Base-by-base conservation (phyloP, 1,140 invertebrate genomes). In the Parapsyche elsis region DNA sequence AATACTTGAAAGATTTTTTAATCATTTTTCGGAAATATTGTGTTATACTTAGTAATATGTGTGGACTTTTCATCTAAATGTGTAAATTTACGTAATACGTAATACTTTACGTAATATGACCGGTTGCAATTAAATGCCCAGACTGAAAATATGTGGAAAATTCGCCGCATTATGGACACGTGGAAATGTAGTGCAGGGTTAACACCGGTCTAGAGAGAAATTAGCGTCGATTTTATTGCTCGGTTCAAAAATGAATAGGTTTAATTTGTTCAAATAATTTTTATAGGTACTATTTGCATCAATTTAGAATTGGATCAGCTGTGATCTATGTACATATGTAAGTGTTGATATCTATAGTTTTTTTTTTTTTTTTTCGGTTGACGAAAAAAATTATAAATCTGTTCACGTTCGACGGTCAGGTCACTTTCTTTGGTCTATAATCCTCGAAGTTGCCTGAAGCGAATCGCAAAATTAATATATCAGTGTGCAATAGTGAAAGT, bases 371-470 rank as follows among this genome's bases (percentile, higher is more conserved):
- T 38, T 38, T 38, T 38, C 7, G 30, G 30, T 38, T 7, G 7
- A 4, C 30, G 30, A 16, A 16, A 57, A 16, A 4, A 57, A 57
- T 57, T 16, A 10, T n/a, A 1, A 57, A n/a, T 5, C 30, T 38
- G 30, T 38, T 4, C 70, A 71, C 70, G 70, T 45, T 16, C 26
- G 70, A 38, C 38, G n/a, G 24, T 26, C 46, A 38, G 24, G 9
- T 75, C 71, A 75, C 71, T 75, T 75, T 75, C 71, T 75, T 75
- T 75, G 71, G 46, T 75, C 49, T 53, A 53, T 53, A 53, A 53
- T 53, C 16, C 2, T 53, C 49, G 49, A 53, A 1, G 49, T 53
- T 16, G 49, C 2, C n/a, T 53, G 49, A 53, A 5, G 16, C 10
- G 49, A 53, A 53, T 14, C 10, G 10, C 16, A 53, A 53, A 53